Conservation (phyloP, 2,888 invertebrate species). For the Cataglyphis rosenhaueri region DNA sequence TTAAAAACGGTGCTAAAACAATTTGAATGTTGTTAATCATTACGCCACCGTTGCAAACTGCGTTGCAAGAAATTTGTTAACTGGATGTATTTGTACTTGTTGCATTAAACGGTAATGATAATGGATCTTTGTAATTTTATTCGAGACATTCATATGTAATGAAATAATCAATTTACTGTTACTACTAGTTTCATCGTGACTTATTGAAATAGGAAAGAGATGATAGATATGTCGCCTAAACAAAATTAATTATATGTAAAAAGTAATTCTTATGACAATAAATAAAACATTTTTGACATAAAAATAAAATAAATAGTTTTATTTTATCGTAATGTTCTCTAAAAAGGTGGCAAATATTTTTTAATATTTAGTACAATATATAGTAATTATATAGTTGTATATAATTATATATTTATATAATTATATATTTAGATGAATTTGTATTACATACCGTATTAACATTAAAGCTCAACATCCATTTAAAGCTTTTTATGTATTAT, state of each 20-base stretch:
- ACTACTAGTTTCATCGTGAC: neutral
- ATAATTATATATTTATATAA: no score
- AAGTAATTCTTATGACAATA: no score
- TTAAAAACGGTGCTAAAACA: neutral
- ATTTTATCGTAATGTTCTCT: no score
- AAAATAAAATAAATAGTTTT: no score
- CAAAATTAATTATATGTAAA: no score
- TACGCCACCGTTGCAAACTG: neutral
- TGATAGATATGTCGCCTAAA: neutral
- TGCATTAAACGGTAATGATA: neutral
- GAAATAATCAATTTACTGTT: constrained; percentile 6
- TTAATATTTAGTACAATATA: no score
- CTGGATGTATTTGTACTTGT: neutral
- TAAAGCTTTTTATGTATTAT: neutral
- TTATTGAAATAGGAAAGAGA: neutral
- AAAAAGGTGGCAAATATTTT: no score
- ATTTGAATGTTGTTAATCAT: neutral
- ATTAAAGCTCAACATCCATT: neutral
- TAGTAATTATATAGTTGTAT: no score
- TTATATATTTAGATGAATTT: neutral
- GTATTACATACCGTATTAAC: neutral
- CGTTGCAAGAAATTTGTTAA: neutral
- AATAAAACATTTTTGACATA: no score
- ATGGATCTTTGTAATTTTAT: neutral
- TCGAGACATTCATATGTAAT: neutral